Conservation (phyloP, 2,797 vertebrate species). For the Holocentrus rufus region DNA sequence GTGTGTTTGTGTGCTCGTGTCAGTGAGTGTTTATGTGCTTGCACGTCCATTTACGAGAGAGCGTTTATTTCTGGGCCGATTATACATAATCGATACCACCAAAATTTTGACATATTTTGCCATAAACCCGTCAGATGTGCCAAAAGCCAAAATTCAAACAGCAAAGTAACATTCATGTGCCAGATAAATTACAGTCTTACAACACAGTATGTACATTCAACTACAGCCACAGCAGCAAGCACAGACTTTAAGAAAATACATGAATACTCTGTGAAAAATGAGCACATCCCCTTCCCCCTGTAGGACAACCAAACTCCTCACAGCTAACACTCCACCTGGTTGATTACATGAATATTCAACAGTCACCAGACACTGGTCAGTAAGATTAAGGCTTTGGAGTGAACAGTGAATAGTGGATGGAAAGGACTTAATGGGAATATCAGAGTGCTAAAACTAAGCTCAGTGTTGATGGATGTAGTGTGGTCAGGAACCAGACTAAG, state of each 20-base stretch:
- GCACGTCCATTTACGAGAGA: background rate
- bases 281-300: background rate
- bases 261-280: background rate
- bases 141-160: background rate
- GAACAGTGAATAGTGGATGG: background rate
- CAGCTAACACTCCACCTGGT: conserved; percentile 2
- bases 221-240: conserved; percentile 37
- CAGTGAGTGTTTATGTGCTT: background rate
- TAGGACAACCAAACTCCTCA: background rate
- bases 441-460: background rate
- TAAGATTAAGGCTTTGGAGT: conserved; percentile 46
- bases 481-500: no score
- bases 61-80: background rate
- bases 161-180: conserved; percentile 5
- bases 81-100: no score
- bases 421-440: background rate
- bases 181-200: conserved; percentile 3
- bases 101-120: no score
- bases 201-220: conserved; percentile 50
- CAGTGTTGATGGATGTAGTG: background rate
- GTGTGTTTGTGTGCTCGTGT: background rate
- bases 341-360: conserved; percentile 10
- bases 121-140: no score
- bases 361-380: conserved; percentile 17
- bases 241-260: conserved; percentile 23